Conservation (phyloP, 2,113 vertebrate genomes). For the Hirundichthys speculiger region DNA sequence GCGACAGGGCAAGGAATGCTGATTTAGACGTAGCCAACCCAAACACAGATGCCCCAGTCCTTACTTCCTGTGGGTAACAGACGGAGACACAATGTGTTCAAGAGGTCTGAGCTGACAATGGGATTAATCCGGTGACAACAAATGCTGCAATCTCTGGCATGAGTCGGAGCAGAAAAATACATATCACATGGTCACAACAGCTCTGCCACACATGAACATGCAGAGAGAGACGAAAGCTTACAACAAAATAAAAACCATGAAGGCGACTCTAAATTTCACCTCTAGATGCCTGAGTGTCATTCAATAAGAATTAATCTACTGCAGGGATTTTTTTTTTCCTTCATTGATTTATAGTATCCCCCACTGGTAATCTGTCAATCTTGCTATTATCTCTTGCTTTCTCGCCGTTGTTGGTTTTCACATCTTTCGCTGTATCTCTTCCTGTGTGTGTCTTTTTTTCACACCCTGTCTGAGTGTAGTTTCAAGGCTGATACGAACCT, state of each 20-base stretch:
- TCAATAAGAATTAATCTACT: not conserved
- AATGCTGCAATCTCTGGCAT: constrained; percentile 73
- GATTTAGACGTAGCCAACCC: constrained; percentile 81
- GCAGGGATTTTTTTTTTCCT: constrained; percentile 9
- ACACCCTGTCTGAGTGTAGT: constrained; percentile 52
- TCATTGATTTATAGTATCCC: constrained; percentile 56
- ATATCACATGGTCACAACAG: constrained; percentile 67
- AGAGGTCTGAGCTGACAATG: constrained; percentile 78
- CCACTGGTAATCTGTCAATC: constrained; percentile 68
- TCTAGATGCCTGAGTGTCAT: not conserved
- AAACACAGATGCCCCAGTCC: constrained; percentile 78
- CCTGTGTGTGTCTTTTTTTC: constrained; percentile 45
- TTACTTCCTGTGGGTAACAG: constrained; percentile 80
- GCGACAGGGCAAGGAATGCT: constrained; percentile 74
- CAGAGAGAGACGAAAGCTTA: constrained; percentile 21
- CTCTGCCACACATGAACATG: constrained; percentile 40
- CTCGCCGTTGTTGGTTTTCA: constrained; percentile 45
- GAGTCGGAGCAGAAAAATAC: constrained; percentile 61
- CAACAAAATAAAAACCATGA: constrained; percentile 18
- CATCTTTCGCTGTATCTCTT: constrained; percentile 50
- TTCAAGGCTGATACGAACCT: constrained; percentile 69
- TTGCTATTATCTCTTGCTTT: constrained; percentile 56
- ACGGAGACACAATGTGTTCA: constrained; percentile 81
- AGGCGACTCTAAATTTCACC: not conserved
- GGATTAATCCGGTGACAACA: constrained; percentile 77